Conservation (phyloP, 2,888 invertebrate genomes). For the Alloplasta piceator region DNA sequence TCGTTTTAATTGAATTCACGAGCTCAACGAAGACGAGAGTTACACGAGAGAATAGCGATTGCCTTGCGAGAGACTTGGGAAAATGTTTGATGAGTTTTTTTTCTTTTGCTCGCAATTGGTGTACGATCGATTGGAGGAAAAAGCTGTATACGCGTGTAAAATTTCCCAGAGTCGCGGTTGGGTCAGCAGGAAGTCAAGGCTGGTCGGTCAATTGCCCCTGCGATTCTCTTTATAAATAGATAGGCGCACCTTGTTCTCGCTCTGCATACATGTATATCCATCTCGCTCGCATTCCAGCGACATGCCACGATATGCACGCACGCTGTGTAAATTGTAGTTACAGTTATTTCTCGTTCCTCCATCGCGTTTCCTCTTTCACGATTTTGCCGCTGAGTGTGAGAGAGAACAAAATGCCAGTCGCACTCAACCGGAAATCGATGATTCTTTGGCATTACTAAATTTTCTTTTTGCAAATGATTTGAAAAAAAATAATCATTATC, state of each 20-base stretch:
- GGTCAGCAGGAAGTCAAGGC: constrained; percentile 80
- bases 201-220: constrained; percentile 80
- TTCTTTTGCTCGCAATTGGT: too few relatives aligned
- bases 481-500: background rate
- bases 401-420: too few relatives aligned
- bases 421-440: too few relatives aligned
- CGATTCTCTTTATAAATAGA: constrained; percentile 80
- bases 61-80: background rate
- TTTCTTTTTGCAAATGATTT: background rate
- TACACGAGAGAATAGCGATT: background rate
- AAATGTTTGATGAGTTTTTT: background rate
- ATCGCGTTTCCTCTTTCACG: constrained; percentile 8
- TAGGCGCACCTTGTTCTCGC: constrained; percentile 30
- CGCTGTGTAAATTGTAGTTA: constrained; percentile 69
- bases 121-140: too few relatives aligned
- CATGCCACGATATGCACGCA: constrained; percentile 70
- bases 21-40: background rate
- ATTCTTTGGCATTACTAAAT: background rate
- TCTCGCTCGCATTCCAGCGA: constrained; percentile 22
- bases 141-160: constrained; percentile 1
- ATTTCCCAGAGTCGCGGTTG: constrained; percentile 58
- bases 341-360: constrained; percentile 65
- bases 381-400: background rate
- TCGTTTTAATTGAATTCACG: constrained; percentile 52
- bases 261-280: constrained; percentile 24